A percentile compares a stretch with the other conserved stretches of the same genome.
These are phyloP conservation scores for Ceramica pisi DNA, from an alignment of 2,888 invertebrate species.

Conservation along the genomic window DNA sequence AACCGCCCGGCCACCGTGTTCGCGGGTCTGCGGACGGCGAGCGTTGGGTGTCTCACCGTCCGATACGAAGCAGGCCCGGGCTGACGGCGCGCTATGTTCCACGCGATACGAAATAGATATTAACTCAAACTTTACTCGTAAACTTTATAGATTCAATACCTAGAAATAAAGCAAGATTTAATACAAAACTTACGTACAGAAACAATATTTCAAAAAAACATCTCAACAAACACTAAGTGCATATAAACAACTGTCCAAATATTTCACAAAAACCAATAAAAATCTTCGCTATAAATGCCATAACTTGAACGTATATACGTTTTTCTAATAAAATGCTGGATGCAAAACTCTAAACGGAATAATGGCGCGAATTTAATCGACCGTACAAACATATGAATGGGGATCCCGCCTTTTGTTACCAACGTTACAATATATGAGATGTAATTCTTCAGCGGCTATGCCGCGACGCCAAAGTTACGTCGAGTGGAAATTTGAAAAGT, in stretches of 20 bases:
- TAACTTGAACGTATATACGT: constrained; percentile 30
- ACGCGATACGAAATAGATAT: too few species aligned
- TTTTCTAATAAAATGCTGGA: constrained; percentile 64
- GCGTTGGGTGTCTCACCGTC: too few species aligned
- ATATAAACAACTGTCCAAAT: background rate
- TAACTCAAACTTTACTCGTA: background rate
- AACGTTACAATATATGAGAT: constrained; percentile 67
- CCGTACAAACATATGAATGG: constrained; percentile 68
- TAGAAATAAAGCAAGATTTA: background rate
- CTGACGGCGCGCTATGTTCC: too few species aligned
- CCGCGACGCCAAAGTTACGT: constrained; percentile 55
- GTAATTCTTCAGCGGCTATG: constrained; percentile 66
- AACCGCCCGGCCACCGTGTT: too few species aligned
- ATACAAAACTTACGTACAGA: background rate
- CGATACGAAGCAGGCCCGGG: too few species aligned
- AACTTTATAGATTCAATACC: background rate
- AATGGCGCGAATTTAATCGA: constrained; percentile 69
- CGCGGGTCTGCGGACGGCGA: too few species aligned
- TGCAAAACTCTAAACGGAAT: constrained; percentile 65
- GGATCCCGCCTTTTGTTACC: constrained; percentile 65
- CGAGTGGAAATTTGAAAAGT: constrained; percentile 69
- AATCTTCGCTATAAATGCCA: constrained; percentile 26
- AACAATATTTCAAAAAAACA: background rate
- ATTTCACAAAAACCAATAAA: constrained; percentile 21
- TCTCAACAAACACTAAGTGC: background rate